These are phyloP conservation scores for Sapayoa aenigma DNA, from an alignment of 2,113 vertebrate species.

Conservation along the genomic window DNA sequence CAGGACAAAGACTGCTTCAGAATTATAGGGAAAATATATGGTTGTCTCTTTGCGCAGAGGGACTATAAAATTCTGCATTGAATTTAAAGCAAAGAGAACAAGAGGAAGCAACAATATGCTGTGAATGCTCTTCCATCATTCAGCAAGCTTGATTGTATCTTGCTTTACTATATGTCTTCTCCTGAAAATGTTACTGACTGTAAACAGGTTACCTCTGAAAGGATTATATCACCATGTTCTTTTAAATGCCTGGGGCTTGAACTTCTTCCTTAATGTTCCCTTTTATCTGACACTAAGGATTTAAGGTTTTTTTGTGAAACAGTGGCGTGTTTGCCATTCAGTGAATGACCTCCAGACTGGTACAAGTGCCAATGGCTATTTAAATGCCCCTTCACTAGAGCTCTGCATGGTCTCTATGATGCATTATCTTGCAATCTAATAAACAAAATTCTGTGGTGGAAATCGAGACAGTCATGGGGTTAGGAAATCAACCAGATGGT, in stretches of 20 bases:
- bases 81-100: slow-evolving; percentile 19
- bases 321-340: neutral
- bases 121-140: slow-evolving; percentile 2
- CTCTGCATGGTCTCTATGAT: neutral
- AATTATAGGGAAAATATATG: neutral
- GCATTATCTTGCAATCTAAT: neutral
- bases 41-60: neutral
- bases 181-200: neutral
- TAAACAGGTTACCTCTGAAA: neutral
- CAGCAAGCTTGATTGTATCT: neutral
- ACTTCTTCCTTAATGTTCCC: neutral
- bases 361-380: neutral
- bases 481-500: neutral
- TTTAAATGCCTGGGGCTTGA: neutral
- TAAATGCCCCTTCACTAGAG: neutral
- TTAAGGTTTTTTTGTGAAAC: neutral
- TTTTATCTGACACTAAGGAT: neutral
- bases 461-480: neutral
- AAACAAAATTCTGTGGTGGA: neutral
- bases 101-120: neutral
- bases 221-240: neutral
- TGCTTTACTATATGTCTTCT: neutral
- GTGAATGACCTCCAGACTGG: neutral
- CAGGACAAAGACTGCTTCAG: neutral
- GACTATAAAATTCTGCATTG: slow-evolving; percentile 3